phyloP scores from a whole-genome alignment of 2,888 invertebrate genomes.

The Pollenia angustigena region DNA sequence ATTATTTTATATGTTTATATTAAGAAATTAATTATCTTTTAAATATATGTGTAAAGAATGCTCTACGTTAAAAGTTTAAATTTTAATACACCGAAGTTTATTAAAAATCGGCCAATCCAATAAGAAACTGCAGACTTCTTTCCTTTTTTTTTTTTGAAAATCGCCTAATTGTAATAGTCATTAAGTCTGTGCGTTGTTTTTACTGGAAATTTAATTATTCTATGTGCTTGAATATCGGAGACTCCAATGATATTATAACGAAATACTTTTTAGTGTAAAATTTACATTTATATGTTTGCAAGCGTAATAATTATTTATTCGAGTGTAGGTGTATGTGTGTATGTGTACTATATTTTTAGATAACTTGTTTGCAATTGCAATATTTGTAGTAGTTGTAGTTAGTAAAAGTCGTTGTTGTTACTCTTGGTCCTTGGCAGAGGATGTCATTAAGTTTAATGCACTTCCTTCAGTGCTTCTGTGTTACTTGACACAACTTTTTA shows the following conservation, averaged over 20 bases:
- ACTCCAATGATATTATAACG: neutral
- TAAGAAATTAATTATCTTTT: too few relatives aligned
- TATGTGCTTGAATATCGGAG: too few relatives aligned
- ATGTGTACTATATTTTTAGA: constrained; percentile 20
- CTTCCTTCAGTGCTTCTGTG: constrained; percentile 73
- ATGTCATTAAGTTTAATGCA: constrained; percentile 77
- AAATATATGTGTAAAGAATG: too few relatives aligned
- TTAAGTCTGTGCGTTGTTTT: too few relatives aligned
- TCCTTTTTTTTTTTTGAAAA: too few relatives aligned
- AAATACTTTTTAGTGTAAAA: constrained; percentile 38
- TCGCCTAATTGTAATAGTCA: too few relatives aligned
- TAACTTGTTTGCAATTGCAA: constrained; percentile 59
- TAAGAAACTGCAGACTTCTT: too few relatives aligned
- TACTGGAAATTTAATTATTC: too few relatives aligned
- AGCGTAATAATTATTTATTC: constrained; percentile 25
- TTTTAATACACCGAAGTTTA: too few relatives aligned
- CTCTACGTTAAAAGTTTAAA: too few relatives aligned
- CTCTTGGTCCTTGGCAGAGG: constrained; percentile 69
- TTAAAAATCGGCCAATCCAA: too few relatives aligned
- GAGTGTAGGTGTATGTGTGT: neutral
- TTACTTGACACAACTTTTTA: constrained; percentile 69
- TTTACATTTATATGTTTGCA: neutral
- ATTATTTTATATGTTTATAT: too few relatives aligned
- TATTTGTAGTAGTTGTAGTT: constrained; percentile 46
- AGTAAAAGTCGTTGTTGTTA: constrained; percentile 49